A percentile compares a stretch with the other conserved stretches of the same genome.
Evolutionary conservation across 2,113 vertebrate species (phyloP).

Genomic region (Vidua chalybeata): DNA sequence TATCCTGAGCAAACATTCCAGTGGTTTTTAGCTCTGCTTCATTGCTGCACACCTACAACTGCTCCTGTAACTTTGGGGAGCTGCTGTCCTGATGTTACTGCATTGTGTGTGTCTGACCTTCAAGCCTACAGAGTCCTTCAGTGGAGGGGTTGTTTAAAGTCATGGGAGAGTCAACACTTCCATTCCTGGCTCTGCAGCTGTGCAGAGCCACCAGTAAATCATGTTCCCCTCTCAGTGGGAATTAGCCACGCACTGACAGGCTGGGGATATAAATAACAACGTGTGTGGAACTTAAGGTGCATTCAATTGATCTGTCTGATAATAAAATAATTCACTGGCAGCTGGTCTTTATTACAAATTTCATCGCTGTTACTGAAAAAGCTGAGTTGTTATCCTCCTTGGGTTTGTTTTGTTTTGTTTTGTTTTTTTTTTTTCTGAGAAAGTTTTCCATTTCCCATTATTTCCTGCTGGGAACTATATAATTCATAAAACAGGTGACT

Average conservation of each 20-base stretch:
- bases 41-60: neutral
- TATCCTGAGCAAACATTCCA: neutral
- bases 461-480: neutral
- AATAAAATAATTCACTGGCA: neutral
- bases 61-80: neutral
- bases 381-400: neutral
- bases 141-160: neutral
- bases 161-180: neutral
- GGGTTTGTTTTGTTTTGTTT: fast-evolving
- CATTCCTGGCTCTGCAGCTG: neutral
- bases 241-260: neutral
- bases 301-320: neutral
- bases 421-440: neutral
- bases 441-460: neutral
- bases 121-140: neutral
- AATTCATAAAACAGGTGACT: neutral
- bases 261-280: neutral
- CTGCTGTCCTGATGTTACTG: neutral
- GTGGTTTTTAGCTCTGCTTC: neutral
- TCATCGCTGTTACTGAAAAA: neutral
- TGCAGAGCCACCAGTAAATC: neutral
- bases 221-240: neutral
- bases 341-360: neutral
- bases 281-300: neutral
- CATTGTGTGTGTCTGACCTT: neutral